Base-by-base conservation (phyloP, 2,113 vertebrate species). In the Xenopus laevis region DNA sequence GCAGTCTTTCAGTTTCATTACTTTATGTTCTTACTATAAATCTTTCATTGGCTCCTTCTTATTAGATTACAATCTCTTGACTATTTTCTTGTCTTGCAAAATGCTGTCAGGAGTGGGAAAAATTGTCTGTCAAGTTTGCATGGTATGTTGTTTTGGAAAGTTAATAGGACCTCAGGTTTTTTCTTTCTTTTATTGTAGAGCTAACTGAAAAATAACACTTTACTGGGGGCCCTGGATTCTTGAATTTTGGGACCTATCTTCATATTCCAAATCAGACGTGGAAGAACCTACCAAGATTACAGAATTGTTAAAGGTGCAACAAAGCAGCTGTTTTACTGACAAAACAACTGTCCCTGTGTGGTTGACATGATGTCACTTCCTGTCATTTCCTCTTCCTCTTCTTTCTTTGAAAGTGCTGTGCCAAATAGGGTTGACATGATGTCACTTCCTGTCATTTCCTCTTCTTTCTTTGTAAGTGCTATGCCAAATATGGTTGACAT, bases 21-120 rank as follows among this genome's bases (percentile, higher is more conserved):
- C n/a, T 46, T 65, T 65, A 65, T 65, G 63, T 65, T 33, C 44
- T n/a, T 17, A 16, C 10, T 65, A 65, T 65, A 65, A 65, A 65
- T 65, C 63, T 65, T 65, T 65, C 63, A 20, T 7, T 65, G 40
- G 63, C 40, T 18, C 62, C 63, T 40, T 40, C 33, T 65, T 65
- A 65, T 65, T 65, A 65, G 63, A 65, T 65, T 65, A 33, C 17
- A n/a, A 65, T 46, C 63, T 65, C 63, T 20, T 46, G 40, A 7
- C 17, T 8, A 58, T 58, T 58, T 58, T 18, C 33, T 44, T 65
- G 33, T 18, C 63, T 46, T 46, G 40, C 33, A 58, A 58, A 58
- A 58, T 58, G 18, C 63, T 33, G 30, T 65, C 63, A 46, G 40
- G 18, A 18, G 13, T 40, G 18, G 15, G 16, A 40, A 46, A 16